Evolutionary conservation across 2,113 vertebrate genomes (phyloP).

Genomic region (Dicrurus megarhynchus): DNA sequence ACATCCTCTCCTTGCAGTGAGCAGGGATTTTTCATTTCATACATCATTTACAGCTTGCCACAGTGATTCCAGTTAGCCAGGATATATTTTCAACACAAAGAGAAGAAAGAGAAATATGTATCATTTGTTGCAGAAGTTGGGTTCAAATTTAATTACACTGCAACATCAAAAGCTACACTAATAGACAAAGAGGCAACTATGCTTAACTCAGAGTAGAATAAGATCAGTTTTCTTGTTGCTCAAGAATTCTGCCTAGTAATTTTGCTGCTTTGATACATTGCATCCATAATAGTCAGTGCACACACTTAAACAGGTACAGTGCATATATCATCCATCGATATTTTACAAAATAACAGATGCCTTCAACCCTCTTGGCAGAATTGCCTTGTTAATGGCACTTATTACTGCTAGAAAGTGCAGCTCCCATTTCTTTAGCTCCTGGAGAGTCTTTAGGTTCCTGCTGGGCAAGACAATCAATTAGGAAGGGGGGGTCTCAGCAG

Average conservation of each 20-base stretch:
- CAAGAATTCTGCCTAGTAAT: slow-evolving; percentile 23
- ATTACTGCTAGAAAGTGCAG: slow-evolving; percentile 27
- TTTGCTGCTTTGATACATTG: slow-evolving; percentile 32
- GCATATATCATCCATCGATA: not conserved
- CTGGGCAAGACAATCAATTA: slow-evolving; percentile 17
- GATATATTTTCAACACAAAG: slow-evolving; percentile 47
- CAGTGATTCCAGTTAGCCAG: slow-evolving; percentile 57
- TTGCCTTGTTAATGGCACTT: slow-evolving; percentile 45
- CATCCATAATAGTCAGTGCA: not conserved
- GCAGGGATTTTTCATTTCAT: slow-evolving; percentile 68
- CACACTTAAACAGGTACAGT: not conserved
- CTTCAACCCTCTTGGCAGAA: slow-evolving; percentile 32
- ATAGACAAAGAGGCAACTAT: slow-evolving; percentile 26
- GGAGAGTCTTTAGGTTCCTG: slow-evolving; percentile 34
- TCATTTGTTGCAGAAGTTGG: slow-evolving; percentile 50
- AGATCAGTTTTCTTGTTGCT: slow-evolving; percentile 3
- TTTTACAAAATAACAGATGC: slow-evolving; percentile 46
- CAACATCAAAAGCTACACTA: slow-evolving; percentile 44
- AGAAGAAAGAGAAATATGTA: slow-evolving; percentile 44
- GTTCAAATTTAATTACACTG: slow-evolving; percentile 60
- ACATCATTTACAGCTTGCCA: slow-evolving; percentile 70
- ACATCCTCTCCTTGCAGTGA: slow-evolving; percentile 44
- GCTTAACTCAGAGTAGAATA: slow-evolving; percentile 30
- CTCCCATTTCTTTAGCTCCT: slow-evolving; percentile 24
- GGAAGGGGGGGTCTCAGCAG: not conserved